Evolutionary conservation across 2,888 invertebrate genomes (phyloP).

Genomic region (Drosophila phalerata): DNA sequence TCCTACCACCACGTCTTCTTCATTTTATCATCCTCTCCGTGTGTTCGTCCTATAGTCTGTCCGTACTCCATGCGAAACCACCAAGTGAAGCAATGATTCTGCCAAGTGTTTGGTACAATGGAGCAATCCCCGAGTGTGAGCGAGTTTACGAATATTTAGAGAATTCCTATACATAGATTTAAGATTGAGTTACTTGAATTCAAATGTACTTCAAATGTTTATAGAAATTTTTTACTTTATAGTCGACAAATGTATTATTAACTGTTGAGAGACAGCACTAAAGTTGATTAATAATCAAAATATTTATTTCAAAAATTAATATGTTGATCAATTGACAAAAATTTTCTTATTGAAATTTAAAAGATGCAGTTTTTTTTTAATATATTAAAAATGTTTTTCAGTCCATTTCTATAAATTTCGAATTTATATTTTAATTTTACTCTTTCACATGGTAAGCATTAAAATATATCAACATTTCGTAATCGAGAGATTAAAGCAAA

Average conservation of each 20-base stretch:
- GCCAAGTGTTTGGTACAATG: constrained; percentile 20
- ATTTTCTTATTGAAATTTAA: neutral
- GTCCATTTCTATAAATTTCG: no score
- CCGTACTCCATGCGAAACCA: constrained; percentile 3
- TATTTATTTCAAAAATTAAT: neutral
- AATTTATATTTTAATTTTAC: no score
- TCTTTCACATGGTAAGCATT: no score
- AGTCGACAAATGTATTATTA: neutral
- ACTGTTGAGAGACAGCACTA: neutral
- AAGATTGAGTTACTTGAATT: neutral
- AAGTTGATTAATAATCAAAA: neutral
- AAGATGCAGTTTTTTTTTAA: no score
- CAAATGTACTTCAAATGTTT: neutral
- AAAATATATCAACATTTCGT: no score
- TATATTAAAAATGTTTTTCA: no score
- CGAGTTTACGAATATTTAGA: neutral
- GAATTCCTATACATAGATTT: neutral
- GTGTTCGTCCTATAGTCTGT: constrained; percentile 6
- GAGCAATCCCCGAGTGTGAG: neutral
- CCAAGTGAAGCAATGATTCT: constrained; percentile 10
- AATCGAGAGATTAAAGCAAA: no score
- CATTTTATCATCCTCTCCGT: constrained; percentile 6
- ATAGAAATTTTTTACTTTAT: neutral
- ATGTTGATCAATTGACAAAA: neutral
- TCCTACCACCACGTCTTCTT: constrained; percentile 9